Evolutionary conservation across 2,888 invertebrate species (phyloP).

Genomic region (Gymnoscelis rufifasciata): DNA sequence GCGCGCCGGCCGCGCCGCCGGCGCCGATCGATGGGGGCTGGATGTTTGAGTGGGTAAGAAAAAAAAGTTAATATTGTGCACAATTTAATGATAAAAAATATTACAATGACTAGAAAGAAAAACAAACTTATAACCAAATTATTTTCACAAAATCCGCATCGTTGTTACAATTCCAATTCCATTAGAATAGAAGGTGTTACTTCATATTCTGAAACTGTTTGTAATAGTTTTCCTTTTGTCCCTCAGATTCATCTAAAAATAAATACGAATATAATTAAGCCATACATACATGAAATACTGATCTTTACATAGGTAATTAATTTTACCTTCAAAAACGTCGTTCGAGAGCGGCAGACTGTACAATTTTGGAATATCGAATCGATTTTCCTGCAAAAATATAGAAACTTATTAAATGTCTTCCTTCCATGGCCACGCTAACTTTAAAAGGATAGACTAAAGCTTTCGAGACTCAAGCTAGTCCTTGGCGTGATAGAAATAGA

Average conservation of each 20-base stretch:
- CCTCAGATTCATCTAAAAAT: slow-evolving; percentile 13
- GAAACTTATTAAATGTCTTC: no score
- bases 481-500: no score
- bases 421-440: no score
- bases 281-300: not conserved
- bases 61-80: slow-evolving; percentile 5
- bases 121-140: slow-evolving; percentile 15
- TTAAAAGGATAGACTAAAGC: no score
- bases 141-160: not conserved
- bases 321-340: slow-evolving; percentile 45
- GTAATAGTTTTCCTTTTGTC: slow-evolving; percentile 42
- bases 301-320: no score
- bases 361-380: slow-evolving; percentile 65
- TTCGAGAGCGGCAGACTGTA: slow-evolving; percentile 52
- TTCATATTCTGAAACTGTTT: slow-evolving; percentile 49
- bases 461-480: no score
- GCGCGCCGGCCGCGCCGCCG: no score
- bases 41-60: no score
- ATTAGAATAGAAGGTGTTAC: slow-evolving; percentile 24
- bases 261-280: not conserved
- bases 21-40: no score
- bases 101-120: not conserved
- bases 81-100: slow-evolving; percentile 4
- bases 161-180: not conserved
- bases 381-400: slow-evolving; percentile 53